These are phyloP conservation scores for Drosophila kepulauana DNA, from an alignment of 1,140 invertebrate genomes.

Conservation along the genomic window DNA sequence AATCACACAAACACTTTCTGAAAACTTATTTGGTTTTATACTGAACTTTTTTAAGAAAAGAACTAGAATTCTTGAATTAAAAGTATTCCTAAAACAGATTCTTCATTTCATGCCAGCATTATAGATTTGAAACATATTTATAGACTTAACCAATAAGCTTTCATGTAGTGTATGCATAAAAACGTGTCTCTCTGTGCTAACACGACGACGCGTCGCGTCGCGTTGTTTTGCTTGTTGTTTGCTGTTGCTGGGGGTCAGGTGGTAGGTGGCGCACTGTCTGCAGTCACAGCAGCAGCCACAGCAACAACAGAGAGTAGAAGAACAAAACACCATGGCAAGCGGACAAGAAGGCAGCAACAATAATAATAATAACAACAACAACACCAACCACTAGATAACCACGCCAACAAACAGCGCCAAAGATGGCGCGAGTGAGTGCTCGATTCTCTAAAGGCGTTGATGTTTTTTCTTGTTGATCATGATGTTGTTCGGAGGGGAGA, in stretches of 20 bases:
- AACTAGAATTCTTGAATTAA: no score
- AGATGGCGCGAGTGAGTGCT: constrained; percentile 74
- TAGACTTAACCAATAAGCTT: not conserved
- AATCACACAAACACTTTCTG: no score
- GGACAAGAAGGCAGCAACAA: constrained; percentile 21
- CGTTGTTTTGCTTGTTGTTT: constrained; percentile 27
- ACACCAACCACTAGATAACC: constrained; percentile 18
- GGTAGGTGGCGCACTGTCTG: constrained; percentile 72
- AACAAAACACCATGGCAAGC: constrained; percentile 6
- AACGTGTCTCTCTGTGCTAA: constrained; percentile 34
- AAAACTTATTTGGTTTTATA: no score
- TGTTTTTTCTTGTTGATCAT: constrained; percentile 23
- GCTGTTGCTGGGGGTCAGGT: constrained; percentile 53
- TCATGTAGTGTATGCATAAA: constrained; percentile 1
- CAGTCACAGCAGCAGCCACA: constrained; percentile 41
- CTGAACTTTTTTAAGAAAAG: no score
- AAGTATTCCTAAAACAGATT: no score
- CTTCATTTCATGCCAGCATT: not conserved
- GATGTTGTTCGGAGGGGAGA: not conserved
- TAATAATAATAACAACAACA: constrained; percentile 24
- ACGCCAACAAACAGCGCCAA: constrained; percentile 67
- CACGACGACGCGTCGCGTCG: constrained; percentile 8
- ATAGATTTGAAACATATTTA: not conserved
- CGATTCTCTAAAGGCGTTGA: constrained; percentile 43
- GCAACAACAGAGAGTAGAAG: constrained; percentile 26